phyloP scores from a whole-genome alignment of 2,113 vertebrate species.

The Montifringilla adamsi region DNA sequence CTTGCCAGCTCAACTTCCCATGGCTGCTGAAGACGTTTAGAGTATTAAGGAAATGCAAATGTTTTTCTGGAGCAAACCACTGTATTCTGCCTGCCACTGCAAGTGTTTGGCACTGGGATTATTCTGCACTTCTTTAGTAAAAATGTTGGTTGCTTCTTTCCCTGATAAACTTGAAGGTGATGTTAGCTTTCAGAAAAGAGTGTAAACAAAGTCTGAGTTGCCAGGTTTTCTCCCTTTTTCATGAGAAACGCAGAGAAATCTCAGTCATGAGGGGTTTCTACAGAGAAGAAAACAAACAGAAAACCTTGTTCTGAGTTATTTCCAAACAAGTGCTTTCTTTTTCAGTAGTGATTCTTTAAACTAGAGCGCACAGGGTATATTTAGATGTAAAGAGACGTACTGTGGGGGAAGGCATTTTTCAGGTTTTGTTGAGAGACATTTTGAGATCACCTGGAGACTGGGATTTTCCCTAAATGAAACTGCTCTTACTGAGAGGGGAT shows the following conservation, averaged over 20 bases:
- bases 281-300: neutral
- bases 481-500: neutral
- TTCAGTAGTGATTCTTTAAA: neutral
- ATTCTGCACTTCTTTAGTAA: neutral
- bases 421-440: constrained; percentile 10
- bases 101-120: neutral
- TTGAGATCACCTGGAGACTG: constrained; percentile 26
- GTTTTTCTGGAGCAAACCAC: neutral
- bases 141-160: neutral
- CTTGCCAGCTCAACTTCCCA: neutral
- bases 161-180: neutral
- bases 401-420: neutral
- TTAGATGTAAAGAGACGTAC: neutral
- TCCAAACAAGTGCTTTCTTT: neutral
- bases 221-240: neutral
- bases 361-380: constrained; percentile 15
- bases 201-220: neutral
- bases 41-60: constrained; percentile 4
- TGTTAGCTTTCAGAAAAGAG: neutral
- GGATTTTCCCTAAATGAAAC: neutral
- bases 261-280: neutral
- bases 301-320: neutral
- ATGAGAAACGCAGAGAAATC: neutral
- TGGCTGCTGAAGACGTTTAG: neutral
- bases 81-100: neutral